Base-by-base conservation (phyloP, 2,113 vertebrate genomes). In the Ursus arctos region DNA sequence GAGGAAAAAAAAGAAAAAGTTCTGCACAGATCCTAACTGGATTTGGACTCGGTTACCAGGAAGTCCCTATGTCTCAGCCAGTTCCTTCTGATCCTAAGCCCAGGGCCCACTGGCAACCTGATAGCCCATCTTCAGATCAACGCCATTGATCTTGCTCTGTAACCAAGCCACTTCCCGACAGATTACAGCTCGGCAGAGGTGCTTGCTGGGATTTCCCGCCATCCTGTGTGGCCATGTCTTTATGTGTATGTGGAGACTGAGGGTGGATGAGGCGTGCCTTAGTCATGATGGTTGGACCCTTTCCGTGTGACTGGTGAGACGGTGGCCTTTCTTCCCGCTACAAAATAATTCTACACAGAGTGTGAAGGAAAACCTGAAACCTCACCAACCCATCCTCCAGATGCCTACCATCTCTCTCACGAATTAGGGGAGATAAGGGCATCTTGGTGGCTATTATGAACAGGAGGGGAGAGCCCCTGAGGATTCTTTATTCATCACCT, bases 91-190 rank as follows among this genome's bases (percentile, higher is more conserved):
- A 91, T 85, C 51, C 79, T 55, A 83, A 77, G 74, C 47, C 84
- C 31, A 18, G 18, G 40, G 6, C 51, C 65, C 5, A 22, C 81
- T 28, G 53, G 83, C 77, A 63, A 65, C n/a, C 57, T 81, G 51
- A 93, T 6, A 79, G 85, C 61, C 86, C 83, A 74, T 95, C 79
- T 88, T 91, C 87, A n/a, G 55, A 97, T 97, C 85, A 93, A 88
- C 89, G 16, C 26, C 71, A 92, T 67, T 40, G 95, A 97, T 92
- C 33, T 31, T 21, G 47, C 76, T 77, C 88, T 47, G 57, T 61
- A 81, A 53, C 80, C 84, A 94, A 97, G 89, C 93, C 87, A 95
- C 87, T 92, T 93, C 82, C 82, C 4, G 7, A 83, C 51, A 92
- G 49, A 55, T 10, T 61, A 28, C 31, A 84, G 91, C 72, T 55